These are phyloP conservation scores for Chamaea fasciata DNA, from an alignment of 2,113 vertebrate genomes.

Conservation along the genomic window DNA sequence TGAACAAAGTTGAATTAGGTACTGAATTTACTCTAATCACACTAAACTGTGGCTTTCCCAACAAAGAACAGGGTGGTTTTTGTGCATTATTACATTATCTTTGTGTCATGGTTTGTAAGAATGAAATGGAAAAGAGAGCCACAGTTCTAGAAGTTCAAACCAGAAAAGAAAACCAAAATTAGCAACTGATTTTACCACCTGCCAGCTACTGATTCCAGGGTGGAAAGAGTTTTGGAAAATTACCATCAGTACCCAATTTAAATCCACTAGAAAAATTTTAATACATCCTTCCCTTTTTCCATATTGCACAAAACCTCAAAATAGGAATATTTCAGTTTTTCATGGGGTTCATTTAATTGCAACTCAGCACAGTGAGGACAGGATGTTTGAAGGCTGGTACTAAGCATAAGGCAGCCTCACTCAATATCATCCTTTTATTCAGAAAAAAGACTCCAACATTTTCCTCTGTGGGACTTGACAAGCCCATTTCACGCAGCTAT, in stretches of 20 bases:
- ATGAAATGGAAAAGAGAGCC: not conserved
- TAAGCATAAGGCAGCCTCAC: not conserved
- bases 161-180: not conserved
- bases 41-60: not conserved
- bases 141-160: not conserved
- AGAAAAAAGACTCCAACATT: not conserved
- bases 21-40: not conserved
- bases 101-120: not conserved
- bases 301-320: not conserved
- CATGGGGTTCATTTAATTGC: not conserved
- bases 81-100: not conserved
- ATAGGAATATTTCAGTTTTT: not conserved
- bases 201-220: not conserved
- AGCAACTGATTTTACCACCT: not conserved
- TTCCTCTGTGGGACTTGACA: not conserved
- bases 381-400: accelerated
- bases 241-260: not conserved
- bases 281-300: accelerated
- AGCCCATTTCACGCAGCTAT: not conserved
- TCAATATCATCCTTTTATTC: not conserved
- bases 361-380: not conserved
- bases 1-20: not conserved
- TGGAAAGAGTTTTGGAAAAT: not conserved
- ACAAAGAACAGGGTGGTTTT: accelerated
- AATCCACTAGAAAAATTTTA: not conserved